phyloP scores from a whole-genome alignment of 30 jellyfish, hydroid and myxozoan genomes.

The Clytia hemisphaerica region DNA sequence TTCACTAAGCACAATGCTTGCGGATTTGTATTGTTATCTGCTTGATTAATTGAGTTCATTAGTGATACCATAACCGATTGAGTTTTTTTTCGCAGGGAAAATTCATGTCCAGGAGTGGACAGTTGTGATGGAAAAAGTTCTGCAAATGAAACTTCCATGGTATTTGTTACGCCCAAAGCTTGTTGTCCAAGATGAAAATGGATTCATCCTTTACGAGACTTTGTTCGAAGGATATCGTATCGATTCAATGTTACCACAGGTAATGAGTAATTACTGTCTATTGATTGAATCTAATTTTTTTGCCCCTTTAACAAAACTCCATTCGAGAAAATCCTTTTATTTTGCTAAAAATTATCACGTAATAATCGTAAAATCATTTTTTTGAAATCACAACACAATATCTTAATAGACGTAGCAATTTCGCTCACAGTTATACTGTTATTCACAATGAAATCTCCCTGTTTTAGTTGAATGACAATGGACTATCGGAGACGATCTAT shows the following conservation, averaged over 20 bases:
- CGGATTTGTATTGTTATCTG: background rate
- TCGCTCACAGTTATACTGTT: background rate
- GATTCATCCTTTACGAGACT: slow-evolving; percentile 46
- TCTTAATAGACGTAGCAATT: background rate
- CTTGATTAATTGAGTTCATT: background rate
- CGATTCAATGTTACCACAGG: slow-evolving; percentile 65
- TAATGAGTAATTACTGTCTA: too few species aligned
- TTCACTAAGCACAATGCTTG: slow-evolving; percentile 19
- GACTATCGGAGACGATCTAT: slow-evolving; percentile 55
- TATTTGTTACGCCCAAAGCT: slow-evolving; percentile 37
- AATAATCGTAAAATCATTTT: too few species aligned
- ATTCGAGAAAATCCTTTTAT: too few species aligned
- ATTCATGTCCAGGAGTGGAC: slow-evolving; percentile 46
- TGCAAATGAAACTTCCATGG: slow-evolving; percentile 59
- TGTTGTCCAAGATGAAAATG: slow-evolving; percentile 47
- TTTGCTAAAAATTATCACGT: too few species aligned
- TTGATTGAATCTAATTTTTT: too few species aligned
- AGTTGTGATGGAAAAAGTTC: slow-evolving; percentile 34
- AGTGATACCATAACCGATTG: background rate
- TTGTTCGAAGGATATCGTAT: slow-evolving; percentile 47
- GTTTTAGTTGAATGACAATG: slow-evolving; percentile 11
- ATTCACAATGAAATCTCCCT: background rate
- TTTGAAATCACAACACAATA: background rate
- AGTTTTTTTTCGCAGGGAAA: slow-evolving; percentile 16
- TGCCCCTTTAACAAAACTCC: too few species aligned